phyloP scores from a whole-genome alignment of 2,113 vertebrate species.

The Castor canadensis region DNA sequence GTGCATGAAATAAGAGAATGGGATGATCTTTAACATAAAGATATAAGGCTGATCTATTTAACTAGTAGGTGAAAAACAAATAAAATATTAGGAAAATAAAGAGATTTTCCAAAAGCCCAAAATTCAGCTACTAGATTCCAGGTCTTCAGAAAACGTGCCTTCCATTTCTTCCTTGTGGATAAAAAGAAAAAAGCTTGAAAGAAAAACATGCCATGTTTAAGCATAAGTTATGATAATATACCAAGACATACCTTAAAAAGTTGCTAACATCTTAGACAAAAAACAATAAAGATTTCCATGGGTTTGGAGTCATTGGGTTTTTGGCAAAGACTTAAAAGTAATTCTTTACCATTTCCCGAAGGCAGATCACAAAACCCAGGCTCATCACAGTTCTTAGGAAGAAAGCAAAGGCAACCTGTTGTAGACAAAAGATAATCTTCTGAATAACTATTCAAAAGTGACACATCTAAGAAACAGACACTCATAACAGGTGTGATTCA shows the following conservation, averaged over 20 bases:
- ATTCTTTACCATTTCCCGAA: background rate
- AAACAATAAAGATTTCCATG: background rate
- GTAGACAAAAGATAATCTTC: background rate
- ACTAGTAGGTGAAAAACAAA: background rate
- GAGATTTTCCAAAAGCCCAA: conserved; percentile 9
- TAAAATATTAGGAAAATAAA: background rate
- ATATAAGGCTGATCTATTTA: background rate
- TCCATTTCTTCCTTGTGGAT: background rate
- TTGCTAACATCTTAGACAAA: background rate
- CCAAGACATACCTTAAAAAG: background rate
- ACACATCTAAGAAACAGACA: background rate
- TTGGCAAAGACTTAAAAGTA: background rate
- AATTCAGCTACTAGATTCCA: background rate
- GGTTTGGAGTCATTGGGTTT: background rate
- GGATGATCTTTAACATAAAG: background rate
- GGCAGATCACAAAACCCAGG: background rate
- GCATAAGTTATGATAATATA: background rate
- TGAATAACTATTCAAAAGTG: background rate
- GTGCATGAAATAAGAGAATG: conserved; percentile 11
- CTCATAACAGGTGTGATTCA: background rate
- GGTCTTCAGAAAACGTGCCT: background rate
- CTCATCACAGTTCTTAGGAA: background rate
- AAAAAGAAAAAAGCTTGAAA: background rate
- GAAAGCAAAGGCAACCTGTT: background rate
- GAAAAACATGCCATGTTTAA: background rate